Evolutionary conservation across 2,113 vertebrate genomes (phyloP).

Genomic region (Tragelaphus scriptus): DNA sequence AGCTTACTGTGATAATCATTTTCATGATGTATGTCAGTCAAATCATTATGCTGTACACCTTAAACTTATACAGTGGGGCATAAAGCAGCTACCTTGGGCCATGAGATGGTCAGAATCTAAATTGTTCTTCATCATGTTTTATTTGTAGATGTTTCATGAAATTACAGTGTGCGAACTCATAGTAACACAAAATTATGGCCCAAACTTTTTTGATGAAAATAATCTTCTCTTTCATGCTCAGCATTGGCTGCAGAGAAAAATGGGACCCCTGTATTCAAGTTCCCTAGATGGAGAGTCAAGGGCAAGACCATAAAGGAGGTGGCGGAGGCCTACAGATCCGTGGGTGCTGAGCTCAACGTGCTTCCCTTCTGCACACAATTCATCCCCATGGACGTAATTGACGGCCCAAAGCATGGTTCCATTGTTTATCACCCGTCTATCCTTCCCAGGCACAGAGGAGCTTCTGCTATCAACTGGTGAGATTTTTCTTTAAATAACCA

Average conservation of each 20-base stretch:
- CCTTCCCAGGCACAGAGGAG: slow-evolving; percentile 94
- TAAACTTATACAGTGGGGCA: neutral
- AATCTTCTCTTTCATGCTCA: slow-evolving; percentile 70
- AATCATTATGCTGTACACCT: neutral
- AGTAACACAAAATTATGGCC: neutral
- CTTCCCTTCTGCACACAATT: slow-evolving; percentile 99
- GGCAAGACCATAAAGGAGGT: slow-evolving; percentile 92
- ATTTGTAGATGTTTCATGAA: slow-evolving; percentile 9
- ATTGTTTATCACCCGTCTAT: slow-evolving; percentile 98
- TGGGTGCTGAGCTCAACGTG: slow-evolving; percentile 97
- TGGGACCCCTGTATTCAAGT: slow-evolving; percentile 96
- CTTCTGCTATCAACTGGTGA: slow-evolving; percentile 98
- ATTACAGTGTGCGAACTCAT: neutral
- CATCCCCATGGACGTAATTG: slow-evolving; percentile 97
- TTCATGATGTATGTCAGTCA: neutral
- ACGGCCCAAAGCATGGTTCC: slow-evolving; percentile 91
- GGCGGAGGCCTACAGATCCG: slow-evolving; percentile 88
- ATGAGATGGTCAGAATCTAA: neutral
- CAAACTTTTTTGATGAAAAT: neutral
- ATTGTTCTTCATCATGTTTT: neutral
- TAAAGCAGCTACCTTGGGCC: neutral
- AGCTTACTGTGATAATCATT: neutral
- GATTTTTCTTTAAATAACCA: neutral
- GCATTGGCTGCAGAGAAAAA: slow-evolving; percentile 94
- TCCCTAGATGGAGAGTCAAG: slow-evolving; percentile 93